Base-by-base conservation (phyloP, 2,888 invertebrate genomes). In the Cylindroiulus punctatus region DNA sequence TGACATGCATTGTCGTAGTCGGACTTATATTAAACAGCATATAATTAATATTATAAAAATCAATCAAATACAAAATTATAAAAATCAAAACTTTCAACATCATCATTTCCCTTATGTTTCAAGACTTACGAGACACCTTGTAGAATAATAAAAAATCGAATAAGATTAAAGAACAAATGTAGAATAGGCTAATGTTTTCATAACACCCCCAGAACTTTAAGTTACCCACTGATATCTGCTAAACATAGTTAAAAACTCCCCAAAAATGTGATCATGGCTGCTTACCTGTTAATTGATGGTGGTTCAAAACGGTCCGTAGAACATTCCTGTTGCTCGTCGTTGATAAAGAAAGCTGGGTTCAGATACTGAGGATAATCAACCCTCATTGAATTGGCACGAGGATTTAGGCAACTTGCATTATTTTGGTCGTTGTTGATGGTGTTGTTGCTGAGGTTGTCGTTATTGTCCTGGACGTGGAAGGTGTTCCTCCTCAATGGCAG, bases 401-500 rank as follows among this genome's bases (percentile, higher is more conserved):
- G 65, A 22, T 65, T 65, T 1, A 26, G 22, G 22, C 65, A 26
- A 0, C 26, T 65, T n/a, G 22, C 1, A 1, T 10, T 22, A 5
- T 10, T 65, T 10, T n/a, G 17, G 52, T 5, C n/a, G n/a, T 5
- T n/a, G n/a, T 57, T 57, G n/a, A 14, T 52, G 47, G 12, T 57
- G 52, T 57, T 57, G 52, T n/a, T 57, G n/a, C 17, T 57, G 52
- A 4, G 10, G 65, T 65, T 65, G 65, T 22, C 22, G 65, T 65
- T 65, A 12, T 26, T 65, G 65, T 26, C 26, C 26, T 65, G 65
- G 26, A 65, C 65, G 12, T 65, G 65, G 22, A 65, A 65, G 5
- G 65, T 65, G 65, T 65, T 65, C 65, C 65, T 65, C 26, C 65
- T 65, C 26, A 65, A n/a, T 8, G 65, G 65, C n/a, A 65, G 7